Percentiles rank a stretch among this genome's conserved stretches.
Evolutionary conservation across 1,140 invertebrate genomes (phyloP).

Genomic region (Anastrepha ludens): DNA sequence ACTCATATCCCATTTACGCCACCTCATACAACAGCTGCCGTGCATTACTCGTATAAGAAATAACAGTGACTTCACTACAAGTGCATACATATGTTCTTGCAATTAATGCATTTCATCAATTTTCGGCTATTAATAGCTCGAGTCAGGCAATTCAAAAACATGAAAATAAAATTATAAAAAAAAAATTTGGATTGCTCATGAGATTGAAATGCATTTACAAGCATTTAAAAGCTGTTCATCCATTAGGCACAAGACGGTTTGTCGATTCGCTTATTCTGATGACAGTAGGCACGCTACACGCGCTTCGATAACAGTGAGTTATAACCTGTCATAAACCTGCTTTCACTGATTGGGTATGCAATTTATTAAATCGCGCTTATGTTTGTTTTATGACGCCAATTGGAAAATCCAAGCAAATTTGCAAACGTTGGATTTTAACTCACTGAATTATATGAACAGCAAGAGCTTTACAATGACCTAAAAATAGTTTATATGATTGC

Average conservation of each 20-base stretch:
- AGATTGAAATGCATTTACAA: not conserved
- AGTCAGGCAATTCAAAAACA: not conserved
- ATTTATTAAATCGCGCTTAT: too few species aligned
- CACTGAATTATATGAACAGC: too few species aligned
- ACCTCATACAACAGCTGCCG: not conserved
- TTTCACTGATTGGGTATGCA: too few species aligned
- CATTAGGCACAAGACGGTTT: not conserved
- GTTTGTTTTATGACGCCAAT: too few species aligned
- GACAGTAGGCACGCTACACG: not conserved
- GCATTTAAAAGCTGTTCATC: not conserved
- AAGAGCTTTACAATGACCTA: too few species aligned
- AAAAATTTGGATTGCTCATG: not conserved
- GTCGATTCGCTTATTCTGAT: not conserved
- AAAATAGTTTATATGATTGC: too few species aligned
- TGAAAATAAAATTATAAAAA: not conserved
- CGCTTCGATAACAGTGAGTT: not conserved
- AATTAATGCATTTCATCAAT: conserved; percentile 46
- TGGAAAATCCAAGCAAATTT: too few species aligned
- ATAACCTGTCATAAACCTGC: too few species aligned
- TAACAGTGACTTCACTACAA: not conserved
- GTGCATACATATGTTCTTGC: not conserved
- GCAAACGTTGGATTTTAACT: too few species aligned
- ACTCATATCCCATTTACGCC: not conserved
- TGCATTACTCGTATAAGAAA: not conserved
- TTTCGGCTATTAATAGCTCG: conserved; percentile 24